Percentiles rank a stretch among this genome's conserved stretches.
Evolutionary conservation across 2,888 invertebrate genomes (phyloP).

Genomic region (Phaedon cochleariae): DNA sequence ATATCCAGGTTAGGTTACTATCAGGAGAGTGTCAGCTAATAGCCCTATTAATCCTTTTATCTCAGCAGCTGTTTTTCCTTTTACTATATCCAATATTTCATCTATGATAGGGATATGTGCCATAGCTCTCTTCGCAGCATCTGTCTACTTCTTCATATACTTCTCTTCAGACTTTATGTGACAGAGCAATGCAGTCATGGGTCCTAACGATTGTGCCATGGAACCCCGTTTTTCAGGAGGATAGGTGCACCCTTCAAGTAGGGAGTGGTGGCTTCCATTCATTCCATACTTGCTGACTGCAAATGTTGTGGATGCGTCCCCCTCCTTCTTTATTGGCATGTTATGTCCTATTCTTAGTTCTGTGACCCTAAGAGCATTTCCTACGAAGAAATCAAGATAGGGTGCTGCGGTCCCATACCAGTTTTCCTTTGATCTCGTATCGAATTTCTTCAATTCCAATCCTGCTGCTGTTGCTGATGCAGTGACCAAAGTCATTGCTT

Average conservation of each 20-base stretch:
- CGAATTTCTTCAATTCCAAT: background rate
- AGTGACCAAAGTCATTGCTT: no score
- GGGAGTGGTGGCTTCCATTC: constrained; percentile 33
- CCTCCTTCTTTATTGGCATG: constrained; percentile 22
- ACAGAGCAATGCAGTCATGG: no score
- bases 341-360: no score
- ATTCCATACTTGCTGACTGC: constrained; percentile 33
- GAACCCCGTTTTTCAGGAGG: constrained; percentile 35
- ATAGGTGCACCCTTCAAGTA: constrained; percentile 38
- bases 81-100: no score
- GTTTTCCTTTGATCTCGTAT: constrained; percentile 4
- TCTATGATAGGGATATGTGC: no score
- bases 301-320: background rate
- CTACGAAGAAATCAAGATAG: constrained; percentile 30
- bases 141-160: no score
- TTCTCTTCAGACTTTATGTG: no score
- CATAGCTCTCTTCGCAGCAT: no score
- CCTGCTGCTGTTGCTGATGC: background rate
- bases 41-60: no score
- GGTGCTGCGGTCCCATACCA: constrained; percentile 37
- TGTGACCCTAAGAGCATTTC: background rate
- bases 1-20: no score
- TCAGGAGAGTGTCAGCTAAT: no score
- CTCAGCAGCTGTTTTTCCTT: no score
- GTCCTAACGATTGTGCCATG: background rate